Evolutionary conservation across 2,797 vertebrate genomes (phyloP).

Genomic region (Gadopsis bispinosus): DNA sequence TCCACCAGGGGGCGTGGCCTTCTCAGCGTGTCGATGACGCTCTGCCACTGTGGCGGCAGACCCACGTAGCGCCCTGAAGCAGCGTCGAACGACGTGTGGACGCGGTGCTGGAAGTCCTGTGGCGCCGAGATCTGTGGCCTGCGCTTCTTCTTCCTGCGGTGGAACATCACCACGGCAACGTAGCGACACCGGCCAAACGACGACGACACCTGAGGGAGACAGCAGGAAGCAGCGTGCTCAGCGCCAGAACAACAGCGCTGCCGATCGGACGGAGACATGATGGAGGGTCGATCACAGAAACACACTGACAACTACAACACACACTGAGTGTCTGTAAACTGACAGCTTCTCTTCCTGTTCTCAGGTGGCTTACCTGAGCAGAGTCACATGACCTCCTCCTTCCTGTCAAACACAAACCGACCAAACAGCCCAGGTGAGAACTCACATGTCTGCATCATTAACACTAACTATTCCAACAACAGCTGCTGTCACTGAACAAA

Average conservation of each 20-base stretch:
- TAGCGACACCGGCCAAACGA: neutral
- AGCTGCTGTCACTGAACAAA: neutral
- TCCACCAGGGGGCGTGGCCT: conserved; percentile 94
- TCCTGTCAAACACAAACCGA: conserved; percentile 34
- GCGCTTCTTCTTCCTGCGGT: conserved; percentile 88
- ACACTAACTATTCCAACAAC: neutral
- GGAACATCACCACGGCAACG: conserved; percentile 85
- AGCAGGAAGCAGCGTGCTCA: conserved; percentile 44
- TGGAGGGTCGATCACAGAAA: neutral
- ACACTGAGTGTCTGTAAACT: accelerated
- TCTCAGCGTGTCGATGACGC: conserved; percentile 89
- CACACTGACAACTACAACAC: neutral
- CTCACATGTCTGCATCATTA: conserved; percentile 22
- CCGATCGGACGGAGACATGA: conserved; percentile 25
- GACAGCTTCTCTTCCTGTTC: conserved; percentile 38
- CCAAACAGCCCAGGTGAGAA: conserved; percentile 57
- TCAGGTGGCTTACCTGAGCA: conserved; percentile 40
- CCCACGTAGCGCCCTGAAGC: conserved; percentile 90
- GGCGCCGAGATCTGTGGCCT: conserved; percentile 91
- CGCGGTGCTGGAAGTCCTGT: conserved; percentile 91
- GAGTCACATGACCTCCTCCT: conserved; percentile 49
- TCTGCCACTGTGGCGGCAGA: conserved; percentile 94
- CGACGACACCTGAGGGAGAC: conserved; percentile 52
- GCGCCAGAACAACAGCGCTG: neutral
- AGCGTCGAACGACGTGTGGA: conserved; percentile 91